Percentiles rank a stretch among this genome's conserved stretches.
These are phyloP conservation scores for Calameuta idolon DNA, from an alignment of 2,888 invertebrate species.

Conservation along the genomic window DNA sequence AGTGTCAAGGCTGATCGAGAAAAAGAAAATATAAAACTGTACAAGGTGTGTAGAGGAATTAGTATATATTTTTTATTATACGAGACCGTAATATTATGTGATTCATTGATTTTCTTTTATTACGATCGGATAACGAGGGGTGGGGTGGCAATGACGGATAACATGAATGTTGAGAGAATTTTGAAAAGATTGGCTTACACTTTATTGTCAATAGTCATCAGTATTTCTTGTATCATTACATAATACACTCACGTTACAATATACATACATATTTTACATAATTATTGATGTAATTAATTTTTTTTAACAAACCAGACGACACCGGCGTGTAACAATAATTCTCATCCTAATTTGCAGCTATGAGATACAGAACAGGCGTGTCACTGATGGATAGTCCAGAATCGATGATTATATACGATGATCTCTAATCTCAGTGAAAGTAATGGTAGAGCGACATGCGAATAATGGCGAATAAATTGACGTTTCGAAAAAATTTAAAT, in stretches of 20 bases:
- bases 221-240: conserved; percentile 57
- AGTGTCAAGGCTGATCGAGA: background rate
- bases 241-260: conserved; percentile 65
- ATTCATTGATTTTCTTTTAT: background rate
- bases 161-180: conserved; percentile 17
- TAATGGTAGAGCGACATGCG: background rate
- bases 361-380: conserved; percentile 29
- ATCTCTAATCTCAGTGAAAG: background rate
- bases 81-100: background rate
- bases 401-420: background rate
- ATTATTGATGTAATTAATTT: conserved; percentile 55
- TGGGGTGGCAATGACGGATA: background rate
- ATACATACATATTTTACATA: conserved; percentile 67
- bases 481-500: background rate
- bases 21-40: background rate
- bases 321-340: conserved; percentile 58
- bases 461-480: background rate
- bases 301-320: conserved; percentile 60
- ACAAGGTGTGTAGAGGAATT: background rate
- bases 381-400: background rate
- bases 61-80: background rate
- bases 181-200: conserved; percentile 62
- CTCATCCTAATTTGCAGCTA: background rate
- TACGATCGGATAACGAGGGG: too few relatives aligned
- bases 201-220: conserved; percentile 64